Base-by-base conservation (phyloP, 2,888 invertebrate species). In the Tiphia femorata region DNA sequence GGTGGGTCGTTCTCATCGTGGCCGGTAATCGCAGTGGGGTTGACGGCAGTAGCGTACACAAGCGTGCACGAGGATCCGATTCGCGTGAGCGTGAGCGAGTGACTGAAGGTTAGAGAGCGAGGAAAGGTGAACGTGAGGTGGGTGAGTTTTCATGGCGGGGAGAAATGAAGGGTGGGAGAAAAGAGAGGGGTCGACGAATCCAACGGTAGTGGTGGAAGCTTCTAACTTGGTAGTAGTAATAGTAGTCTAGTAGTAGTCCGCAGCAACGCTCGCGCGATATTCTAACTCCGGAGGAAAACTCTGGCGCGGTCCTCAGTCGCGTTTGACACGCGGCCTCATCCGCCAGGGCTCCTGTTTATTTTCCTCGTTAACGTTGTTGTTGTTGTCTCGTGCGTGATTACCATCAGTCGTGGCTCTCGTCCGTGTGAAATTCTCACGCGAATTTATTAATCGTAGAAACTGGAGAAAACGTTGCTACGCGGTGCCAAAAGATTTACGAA, bases 281-380 rank as follows among this genome's bases (percentile, higher is more conserved):
- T 72, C 66, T 65, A 67, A 70, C 70, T 62, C 67, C 51, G 58
- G 62, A 60, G 62, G 64, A 63, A 71, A 72, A 62, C 62, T 63
- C 62, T 47, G 55, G 60, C 58, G 59, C 63, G 58, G 59, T 67
- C 63, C 69, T 73, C 78, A 79, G 79, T 79, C 76, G 78, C 77
- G 74, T 75, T 76, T 70, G 64, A 73, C 71, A 66, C 77, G 75
- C 73, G 75, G 69, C 66, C 63, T 59, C 58, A 67, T 61, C 40
- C 66, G 61, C 56, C 51, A 43, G 54, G 27, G 12, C 2, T 30
- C 25, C n/a, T n/a, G n/a, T n/a, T n/a, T n/a, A n/a, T n/a, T n/a
- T n/a, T n/a, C n/a, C n/a, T n/a, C n/a, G n/a, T n/a, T n/a, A n/a
- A n/a, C n/a, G n/a, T n/a, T n/a, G n/a, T n/a, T n/a, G n/a, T n/a